Base-by-base conservation (phyloP, 37 sponge, comb jelly and placozoan genomes). In the Diacarnus erythraeanus region DNA sequence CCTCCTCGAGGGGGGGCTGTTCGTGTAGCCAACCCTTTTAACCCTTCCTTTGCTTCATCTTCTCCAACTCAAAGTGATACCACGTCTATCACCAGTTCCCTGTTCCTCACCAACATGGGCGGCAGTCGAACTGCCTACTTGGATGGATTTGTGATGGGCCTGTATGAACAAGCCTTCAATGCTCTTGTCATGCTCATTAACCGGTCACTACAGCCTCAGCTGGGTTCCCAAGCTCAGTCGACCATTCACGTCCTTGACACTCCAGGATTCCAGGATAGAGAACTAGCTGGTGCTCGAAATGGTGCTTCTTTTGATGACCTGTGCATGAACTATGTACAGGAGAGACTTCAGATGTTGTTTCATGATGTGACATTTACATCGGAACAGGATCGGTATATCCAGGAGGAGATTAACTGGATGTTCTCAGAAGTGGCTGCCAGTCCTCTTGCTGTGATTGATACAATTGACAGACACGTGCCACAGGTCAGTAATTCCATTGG, bases 311-410 rank as follows among this genome's bases (percentile, higher is more conserved):
- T 99, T 81, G 95, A 99, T 60, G 95, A 99, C 69, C 84, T 99
- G 71, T 92, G 94, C 51, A 86, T 89, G 85, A 99, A 99, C 88
- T 99, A 99, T 61, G 79, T 93, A 2, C 89, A 91, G 60, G 99
- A 99, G 88, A 65, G 99, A 12, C 87, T 99, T 12, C 99, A 99
- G 85, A 92, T 91, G 89, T 71, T 94, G 69, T 99, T 96, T 77
- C 95, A 96, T 43, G 88, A 99, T 44, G 82, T 76, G 33, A 89
- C 94, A 23, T 96, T 99, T 81, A 90, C 94, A 35, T 63, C 73
- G 17, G 99, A 93, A 70, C 97, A 93, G 81, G 99, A 99, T 38
- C 69, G 97, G 36, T 99, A 94, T 84, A 61, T 86, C 30, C 90
- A 93, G 87, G 97, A 97, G 90, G 85, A 93, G 57, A 86, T 97